Base-by-base conservation (phyloP, 2,113 vertebrate species). In the Muntiacus muntjak region DNA sequence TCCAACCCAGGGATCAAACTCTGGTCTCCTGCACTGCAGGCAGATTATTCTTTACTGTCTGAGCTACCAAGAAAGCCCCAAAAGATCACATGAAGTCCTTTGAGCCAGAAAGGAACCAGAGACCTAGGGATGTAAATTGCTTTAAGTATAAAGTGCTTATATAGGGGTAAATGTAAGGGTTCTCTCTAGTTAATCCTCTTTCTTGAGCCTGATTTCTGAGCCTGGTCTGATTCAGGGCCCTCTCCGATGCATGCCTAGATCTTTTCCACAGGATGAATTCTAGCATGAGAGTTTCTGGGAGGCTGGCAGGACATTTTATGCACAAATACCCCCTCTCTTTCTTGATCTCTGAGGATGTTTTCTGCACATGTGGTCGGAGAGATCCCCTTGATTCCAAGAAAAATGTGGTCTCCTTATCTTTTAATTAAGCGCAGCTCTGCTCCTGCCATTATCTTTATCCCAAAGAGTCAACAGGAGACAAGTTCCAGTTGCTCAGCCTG, bases 321-420 rank as follows among this genome's bases (percentile, higher is more conserved):
- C 5, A 11, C 47, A 0, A 0, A 19, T n/a, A 81, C 2, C 47
- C 28, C 0, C 16, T 33, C 16, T 50, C 9, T 81, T 81, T 5
- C 47, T 47, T 81, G 78, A 81, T 3, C 16, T 17, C 45, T 52
- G 9, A 21, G 45, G 78, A 52, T 21, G 2, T 81, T 81, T 50
- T 81, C 78, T 81, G 47, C 9, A 50, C 28, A 81, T 81, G 47
- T 81, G 5, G 9, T 52, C 78, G 33, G 47, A 50, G 47, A 81
- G 28, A 10, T 81, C 28, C 10, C 9, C 0, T 33, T 33, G 78
- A 81, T 52, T 19, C 28, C 47, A 81, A 33, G 76, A 79, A 79
- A 79, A 50, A 79, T 19, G 30, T 81, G 47, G 17, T 81, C 47
- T 52, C 28, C 7, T 67, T 67, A 52, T 52, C 78, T 50, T 81